Evolutionary conservation across 1,140 invertebrate genomes (phyloP).

Genomic region (Rhyzopertha dominica): DNA sequence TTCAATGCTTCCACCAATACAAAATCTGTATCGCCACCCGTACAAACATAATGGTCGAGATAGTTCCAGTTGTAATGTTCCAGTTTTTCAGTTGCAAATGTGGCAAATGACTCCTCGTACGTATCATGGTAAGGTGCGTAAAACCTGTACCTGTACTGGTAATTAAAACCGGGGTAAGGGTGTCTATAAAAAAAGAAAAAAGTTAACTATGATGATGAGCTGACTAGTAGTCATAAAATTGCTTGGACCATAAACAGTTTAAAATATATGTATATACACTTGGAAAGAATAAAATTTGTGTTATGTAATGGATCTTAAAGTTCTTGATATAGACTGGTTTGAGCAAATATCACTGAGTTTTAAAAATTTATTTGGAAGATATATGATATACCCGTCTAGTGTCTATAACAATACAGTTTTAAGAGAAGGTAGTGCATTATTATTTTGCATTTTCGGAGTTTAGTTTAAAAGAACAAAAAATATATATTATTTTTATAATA

Average conservation of each 20-base stretch:
- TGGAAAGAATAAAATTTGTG: slow-evolving; percentile 1
- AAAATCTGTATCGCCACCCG: slow-evolving; percentile 86
- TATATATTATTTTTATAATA: too few relatives aligned
- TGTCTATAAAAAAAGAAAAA: slow-evolving; percentile 59
- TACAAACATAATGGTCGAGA: slow-evolving; percentile 94
- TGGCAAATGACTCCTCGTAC: slow-evolving; percentile 92
- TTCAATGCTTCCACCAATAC: slow-evolving; percentile 80
- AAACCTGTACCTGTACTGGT: slow-evolving; percentile 87
- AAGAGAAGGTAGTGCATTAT: too few relatives aligned
- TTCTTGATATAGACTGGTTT: too few relatives aligned
- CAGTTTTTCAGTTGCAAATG: slow-evolving; percentile 89
- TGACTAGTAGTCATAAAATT: slow-evolving; percentile 9
- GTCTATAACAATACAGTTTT: too few relatives aligned
- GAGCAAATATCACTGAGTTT: too few relatives aligned
- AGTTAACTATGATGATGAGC: slow-evolving; percentile 5
- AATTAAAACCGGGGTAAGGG: slow-evolving; percentile 85
- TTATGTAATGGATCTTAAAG: too few relatives aligned
- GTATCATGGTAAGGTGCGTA: slow-evolving; percentile 88
- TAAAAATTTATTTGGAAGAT: too few relatives aligned
- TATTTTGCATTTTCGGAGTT: too few relatives aligned
- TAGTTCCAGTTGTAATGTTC: slow-evolving; percentile 99
- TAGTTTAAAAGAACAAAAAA: too few relatives aligned
- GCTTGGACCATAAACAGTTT: neutral
- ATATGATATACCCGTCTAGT: too few relatives aligned
- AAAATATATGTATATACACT: too few relatives aligned